A percentile compares a stretch with the other conserved stretches of the same genome.
Evolutionary conservation across 2,888 invertebrate species (phyloP).

Genomic region (Spialia ferax): DNA sequence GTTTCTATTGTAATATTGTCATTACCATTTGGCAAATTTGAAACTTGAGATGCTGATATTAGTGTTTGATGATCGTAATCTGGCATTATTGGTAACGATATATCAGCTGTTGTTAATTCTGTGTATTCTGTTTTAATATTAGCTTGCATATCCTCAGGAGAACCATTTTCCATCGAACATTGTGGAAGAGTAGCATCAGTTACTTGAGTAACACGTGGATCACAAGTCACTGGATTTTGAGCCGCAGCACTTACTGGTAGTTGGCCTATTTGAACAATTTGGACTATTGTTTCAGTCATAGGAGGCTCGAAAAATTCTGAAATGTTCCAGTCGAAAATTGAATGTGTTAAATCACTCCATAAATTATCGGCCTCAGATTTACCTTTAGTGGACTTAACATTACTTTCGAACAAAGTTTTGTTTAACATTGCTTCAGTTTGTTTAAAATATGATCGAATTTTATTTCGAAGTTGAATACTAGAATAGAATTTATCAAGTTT

Average conservation of each 20-base stretch:
- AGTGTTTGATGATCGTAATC: constrained; percentile 65
- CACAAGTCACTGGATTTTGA: constrained; percentile 79
- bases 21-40: constrained; percentile 52
- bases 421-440: constrained; percentile 63
- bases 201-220: constrained; percentile 80
- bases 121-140: constrained; percentile 78
- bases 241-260: constrained; percentile 77
- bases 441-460: constrained; percentile 70
- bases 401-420: constrained; percentile 52
- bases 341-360: constrained; percentile 35
- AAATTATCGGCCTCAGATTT: constrained; percentile 38
- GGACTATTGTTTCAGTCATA: constrained; percentile 73
- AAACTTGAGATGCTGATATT: constrained; percentile 54
- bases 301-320: constrained; percentile 87
- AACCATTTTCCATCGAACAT: constrained; percentile 72
- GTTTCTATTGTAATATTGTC: constrained; percentile 63
- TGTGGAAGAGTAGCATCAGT: constrained; percentile 78
- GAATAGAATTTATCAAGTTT: constrained; percentile 57
- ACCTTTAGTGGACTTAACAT: constrained; percentile 51
- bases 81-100: constrained; percentile 69
- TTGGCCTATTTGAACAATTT: constrained; percentile 87
- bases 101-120: constrained; percentile 77
- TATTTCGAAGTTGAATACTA: constrained; percentile 65
- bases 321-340: constrained; percentile 82
- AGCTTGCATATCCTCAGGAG: constrained; percentile 67